Base-by-base conservation (phyloP, 2,888 invertebrate genomes). In the Ormyrus labotus region DNA sequence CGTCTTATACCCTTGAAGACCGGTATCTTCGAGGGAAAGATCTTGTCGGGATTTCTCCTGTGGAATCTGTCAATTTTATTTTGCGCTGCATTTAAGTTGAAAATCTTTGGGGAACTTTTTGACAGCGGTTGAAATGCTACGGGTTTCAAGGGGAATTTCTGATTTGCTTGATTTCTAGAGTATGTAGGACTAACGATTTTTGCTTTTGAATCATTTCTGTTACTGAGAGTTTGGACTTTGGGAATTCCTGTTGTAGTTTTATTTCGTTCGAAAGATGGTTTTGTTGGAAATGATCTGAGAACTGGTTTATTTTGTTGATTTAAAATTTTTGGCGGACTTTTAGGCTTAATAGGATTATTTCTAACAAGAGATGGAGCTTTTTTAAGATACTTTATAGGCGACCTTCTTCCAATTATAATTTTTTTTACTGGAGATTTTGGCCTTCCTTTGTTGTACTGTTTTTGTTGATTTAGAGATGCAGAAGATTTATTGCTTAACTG, bases 341-440 rank as follows among this genome's bases (percentile, higher is more conserved):
- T 78, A 57, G 78, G 34, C 53, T 71, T 58, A 55, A 10, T 5
- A n/a, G 69, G 58, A 47, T 11, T 58, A 53, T 60, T 72, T 73
- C 64, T 83, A 0, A 55, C 58, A n/a, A 75, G 8, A 19, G 34
- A 58, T 57, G 72, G 55, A 50, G 10, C 8, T 70, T 76, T 82
- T 11, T 78, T 82, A 7, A 78, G 63, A 7, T 81, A 81, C 80
- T 88, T 89, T 19, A 88, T 80, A 0, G 88, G 88, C 0, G 90
- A 89, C 73, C 85, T 87, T 80, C 88, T 84, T 64, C 87, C 88
- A 11, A 83, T 82, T 19, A 82, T 79, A 48, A 88, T 51, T 81
- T 86, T 87, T 74, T 90, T 90, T 0, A 86, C 75, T 2, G 90
- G 90, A 9, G 90, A 90, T 81, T 84, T 89, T 6, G 90, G 85